A percentile compares a stretch with the other conserved stretches of the same genome.
Evolutionary conservation across 1,140 invertebrate species (phyloP).

Genomic region (Eriocheir sinensis): DNA sequence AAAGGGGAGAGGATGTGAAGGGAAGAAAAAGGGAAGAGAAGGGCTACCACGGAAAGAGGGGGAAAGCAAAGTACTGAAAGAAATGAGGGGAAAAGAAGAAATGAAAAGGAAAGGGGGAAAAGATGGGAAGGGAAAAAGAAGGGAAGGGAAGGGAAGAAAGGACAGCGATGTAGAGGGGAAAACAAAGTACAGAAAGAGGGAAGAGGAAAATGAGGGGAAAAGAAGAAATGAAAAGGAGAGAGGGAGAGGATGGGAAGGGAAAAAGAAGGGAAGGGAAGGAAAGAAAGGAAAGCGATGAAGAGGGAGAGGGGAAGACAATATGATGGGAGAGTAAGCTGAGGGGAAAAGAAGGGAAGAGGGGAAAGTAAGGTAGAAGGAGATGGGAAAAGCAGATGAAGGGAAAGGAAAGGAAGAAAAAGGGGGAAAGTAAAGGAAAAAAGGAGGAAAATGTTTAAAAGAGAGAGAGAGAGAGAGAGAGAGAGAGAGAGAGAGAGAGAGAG

Average conservation of each 20-base stretch:
- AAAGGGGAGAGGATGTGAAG: not conserved
- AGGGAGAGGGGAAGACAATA: not conserved
- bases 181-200: not conserved
- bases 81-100: not conserved
- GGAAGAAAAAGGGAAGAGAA: not conserved
- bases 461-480: not conserved
- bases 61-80: not conserved
- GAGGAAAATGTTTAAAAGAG: not conserved
- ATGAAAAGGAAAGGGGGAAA: not conserved
- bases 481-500: too few species aligned
- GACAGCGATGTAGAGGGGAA: not conserved
- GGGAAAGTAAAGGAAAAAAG: not conserved
- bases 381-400: not conserved
- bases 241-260: not conserved
- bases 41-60: not conserved
- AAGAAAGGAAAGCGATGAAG: not conserved
- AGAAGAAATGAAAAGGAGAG: not conserved
- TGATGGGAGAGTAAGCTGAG: not conserved
- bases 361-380: conserved; percentile 34
- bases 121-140: not conserved
- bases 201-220: not conserved
- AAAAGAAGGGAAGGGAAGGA: not conserved
- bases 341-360: conserved; percentile 30
- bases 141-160: not conserved
- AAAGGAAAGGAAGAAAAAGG: not conserved